phyloP scores from a whole-genome alignment of 2,113 vertebrate species.

The Anarhynchus alexandrinus region DNA sequence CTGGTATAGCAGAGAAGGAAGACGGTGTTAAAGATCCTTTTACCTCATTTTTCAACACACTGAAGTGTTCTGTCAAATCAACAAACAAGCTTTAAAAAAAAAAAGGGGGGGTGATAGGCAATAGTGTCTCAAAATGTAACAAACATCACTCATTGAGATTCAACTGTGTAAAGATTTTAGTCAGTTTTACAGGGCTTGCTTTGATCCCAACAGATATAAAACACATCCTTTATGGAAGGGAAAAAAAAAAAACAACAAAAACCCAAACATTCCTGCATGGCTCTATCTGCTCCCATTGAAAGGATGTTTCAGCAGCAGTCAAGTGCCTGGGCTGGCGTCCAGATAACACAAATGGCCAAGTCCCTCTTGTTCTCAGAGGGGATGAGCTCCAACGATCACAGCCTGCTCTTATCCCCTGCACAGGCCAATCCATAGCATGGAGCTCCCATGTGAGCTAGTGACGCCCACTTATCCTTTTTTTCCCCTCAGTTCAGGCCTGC shows the following conservation, averaged over 20 bases:
- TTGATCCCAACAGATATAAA: conserved; percentile 21
- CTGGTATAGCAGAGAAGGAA: not conserved
- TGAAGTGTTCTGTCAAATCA: not conserved
- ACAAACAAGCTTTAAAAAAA: not conserved
- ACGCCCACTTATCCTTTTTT: not conserved
- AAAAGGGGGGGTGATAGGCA: not conserved
- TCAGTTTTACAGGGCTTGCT: conserved; percentile 17
- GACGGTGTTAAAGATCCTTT: not conserved
- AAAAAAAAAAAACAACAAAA: not conserved
- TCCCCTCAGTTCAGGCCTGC: not conserved
- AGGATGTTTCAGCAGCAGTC: conserved; percentile 8
- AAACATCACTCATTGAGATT: not conserved
- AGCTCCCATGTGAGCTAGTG: not conserved
- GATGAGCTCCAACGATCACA: not conserved
- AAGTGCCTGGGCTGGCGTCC: not conserved
- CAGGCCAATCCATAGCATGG: not conserved
- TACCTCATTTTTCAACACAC: not conserved
- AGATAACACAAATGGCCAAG: not conserved
- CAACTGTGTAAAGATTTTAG: not conserved
- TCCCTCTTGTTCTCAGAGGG: not conserved
- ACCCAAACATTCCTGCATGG: not conserved
- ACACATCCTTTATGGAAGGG: conserved; percentile 13
- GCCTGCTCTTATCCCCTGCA: not conserved
- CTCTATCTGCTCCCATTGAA: conserved; percentile 22
- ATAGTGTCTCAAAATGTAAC: not conserved